A percentile compares a stretch with the other conserved stretches of the same genome.
Conservation (phyloP, 1,140 invertebrate species). For the Bombyx mandarina region DNA sequence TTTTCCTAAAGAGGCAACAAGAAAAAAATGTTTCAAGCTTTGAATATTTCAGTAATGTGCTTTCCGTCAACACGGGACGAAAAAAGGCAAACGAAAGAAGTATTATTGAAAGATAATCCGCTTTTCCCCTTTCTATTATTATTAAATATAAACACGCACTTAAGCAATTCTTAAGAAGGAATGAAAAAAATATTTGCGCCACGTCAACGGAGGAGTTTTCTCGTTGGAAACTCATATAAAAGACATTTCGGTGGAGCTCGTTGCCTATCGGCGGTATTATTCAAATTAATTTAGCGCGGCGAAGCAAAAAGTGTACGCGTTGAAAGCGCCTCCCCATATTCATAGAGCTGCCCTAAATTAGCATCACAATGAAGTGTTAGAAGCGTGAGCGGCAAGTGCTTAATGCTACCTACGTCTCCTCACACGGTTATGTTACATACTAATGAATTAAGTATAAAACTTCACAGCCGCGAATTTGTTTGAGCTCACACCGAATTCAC, state of each 20-base stretch:
- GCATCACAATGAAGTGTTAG: constrained; percentile 67
- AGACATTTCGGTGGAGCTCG: constrained; percentile 52
- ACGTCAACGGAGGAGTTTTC: constrained; percentile 30
- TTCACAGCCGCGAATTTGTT: constrained; percentile 44
- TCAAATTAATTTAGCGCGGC: constrained; percentile 65
- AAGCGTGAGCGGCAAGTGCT: constrained; percentile 50
- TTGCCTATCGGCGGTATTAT: constrained; percentile 62
- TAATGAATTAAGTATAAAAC: constrained; percentile 58
- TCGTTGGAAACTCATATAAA: constrained; percentile 59
- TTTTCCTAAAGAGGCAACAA: constrained; percentile 12
- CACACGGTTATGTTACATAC: constrained; percentile 55
- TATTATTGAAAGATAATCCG: constrained; percentile 14
- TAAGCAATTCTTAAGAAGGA: constrained; percentile 32
- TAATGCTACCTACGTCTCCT: constrained; percentile 55
- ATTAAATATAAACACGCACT: constrained; percentile 45
- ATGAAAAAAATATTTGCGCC: constrained; percentile 33
- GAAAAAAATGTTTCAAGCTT: constrained; percentile 2
- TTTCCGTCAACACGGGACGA: constrained; percentile 1
- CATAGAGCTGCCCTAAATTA: constrained; percentile 64
- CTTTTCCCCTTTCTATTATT: constrained; percentile 24
- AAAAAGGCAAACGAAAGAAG: constrained; percentile 17
- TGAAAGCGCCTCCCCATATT: constrained; percentile 50
- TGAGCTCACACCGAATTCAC: constrained; percentile 28
- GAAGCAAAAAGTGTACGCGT: constrained; percentile 61
- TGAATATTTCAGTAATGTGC: constrained; percentile 3